Evolutionary conservation across 64 coral and sea anemone species (phyloP).

Genomic region (Hydrozoanthus tunicans): DNA sequence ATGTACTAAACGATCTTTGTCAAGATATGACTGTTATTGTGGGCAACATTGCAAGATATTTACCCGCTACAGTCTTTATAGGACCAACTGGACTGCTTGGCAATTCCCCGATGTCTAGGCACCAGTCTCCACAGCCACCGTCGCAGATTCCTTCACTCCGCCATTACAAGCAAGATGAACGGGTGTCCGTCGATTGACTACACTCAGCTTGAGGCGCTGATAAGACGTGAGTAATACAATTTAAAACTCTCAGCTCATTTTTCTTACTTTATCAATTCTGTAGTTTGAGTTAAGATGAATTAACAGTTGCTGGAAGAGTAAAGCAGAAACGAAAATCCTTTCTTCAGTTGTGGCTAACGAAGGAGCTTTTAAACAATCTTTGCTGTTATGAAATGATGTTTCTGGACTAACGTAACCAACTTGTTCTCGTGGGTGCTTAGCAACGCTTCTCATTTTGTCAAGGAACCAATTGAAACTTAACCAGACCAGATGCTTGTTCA

Average conservation of each 20-base stretch:
- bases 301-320: no score
- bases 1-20: no score
- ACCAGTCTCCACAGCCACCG: slow-evolving; percentile 25
- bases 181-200: neutral
- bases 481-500: no score
- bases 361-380: no score
- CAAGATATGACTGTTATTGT: no score
- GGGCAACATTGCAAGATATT: neutral
- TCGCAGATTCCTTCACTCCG: neutral
- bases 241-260: neutral
- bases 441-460: no score
- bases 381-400: no score
- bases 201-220: slow-evolving; percentile 3
- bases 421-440: no score
- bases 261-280: neutral
- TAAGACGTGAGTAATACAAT: neutral
- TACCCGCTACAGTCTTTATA: neutral
- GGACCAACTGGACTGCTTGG: slow-evolving; percentile 13
- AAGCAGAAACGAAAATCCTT: no score
- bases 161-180: neutral
- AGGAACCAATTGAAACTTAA: no score
- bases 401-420: no score
- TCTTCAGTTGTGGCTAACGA: no score
- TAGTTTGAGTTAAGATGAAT: neutral
- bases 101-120: slow-evolving; percentile 33